phyloP scores from a whole-genome alignment of 2,113 vertebrate species.

The Hippoglossus stenolepis region DNA sequence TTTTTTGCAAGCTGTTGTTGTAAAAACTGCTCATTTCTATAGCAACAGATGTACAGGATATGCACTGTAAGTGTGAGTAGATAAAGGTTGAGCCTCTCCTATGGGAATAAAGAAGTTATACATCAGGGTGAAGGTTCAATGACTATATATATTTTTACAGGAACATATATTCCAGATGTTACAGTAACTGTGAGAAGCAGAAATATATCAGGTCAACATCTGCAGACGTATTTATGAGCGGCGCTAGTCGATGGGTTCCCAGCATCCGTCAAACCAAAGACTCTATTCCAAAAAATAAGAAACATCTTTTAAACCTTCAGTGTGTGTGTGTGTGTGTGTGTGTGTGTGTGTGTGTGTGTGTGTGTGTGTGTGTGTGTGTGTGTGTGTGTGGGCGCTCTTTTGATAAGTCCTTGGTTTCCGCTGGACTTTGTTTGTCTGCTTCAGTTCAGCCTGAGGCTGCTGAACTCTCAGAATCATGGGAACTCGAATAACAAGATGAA shows the following conservation, averaged over 20 bases:
- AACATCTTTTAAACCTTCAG: not conserved
- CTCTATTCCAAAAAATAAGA: no score
- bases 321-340: no score
- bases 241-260: not conserved
- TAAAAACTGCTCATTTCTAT: not conserved
- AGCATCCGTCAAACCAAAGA: constrained; percentile 21
- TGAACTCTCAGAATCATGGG: constrained; percentile 5
- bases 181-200: constrained; percentile 1
- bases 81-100: not conserved
- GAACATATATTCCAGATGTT: constrained; percentile 3
- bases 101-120: constrained; percentile 11
- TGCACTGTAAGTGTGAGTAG: constrained; percentile 1
- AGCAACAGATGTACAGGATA: not conserved
- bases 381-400: not conserved
- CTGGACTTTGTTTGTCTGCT: constrained; percentile 15
- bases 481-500: constrained; percentile 1
- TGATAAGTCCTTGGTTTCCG: not conserved
- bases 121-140: not conserved
- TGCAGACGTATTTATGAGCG: not conserved
- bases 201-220: constrained; percentile 12
- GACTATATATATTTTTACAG: not conserved
- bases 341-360: no score
- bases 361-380: no score
- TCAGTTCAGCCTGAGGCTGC: constrained; percentile 26
- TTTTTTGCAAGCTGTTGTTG: constrained; percentile 5